Conservation (phyloP, 2,113 vertebrate genomes). For the Barnardius zonarius region DNA sequence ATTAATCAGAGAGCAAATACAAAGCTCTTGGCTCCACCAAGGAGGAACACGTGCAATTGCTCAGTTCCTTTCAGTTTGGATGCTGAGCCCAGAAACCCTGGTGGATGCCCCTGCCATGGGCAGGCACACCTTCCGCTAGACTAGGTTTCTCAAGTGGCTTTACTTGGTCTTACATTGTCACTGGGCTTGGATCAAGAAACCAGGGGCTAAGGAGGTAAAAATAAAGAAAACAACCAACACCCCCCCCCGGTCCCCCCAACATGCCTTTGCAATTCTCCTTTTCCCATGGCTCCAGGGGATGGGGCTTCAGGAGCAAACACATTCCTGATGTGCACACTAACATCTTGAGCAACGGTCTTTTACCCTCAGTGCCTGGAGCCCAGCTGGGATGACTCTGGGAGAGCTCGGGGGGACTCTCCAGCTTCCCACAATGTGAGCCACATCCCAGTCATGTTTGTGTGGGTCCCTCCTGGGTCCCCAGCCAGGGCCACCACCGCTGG, state of each 20-base stretch:
- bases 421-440: neutral
- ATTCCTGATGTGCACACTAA: neutral
- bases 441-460: accelerated
- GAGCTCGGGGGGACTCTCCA: accelerated
- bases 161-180: neutral
- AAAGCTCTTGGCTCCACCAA: neutral
- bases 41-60: neutral
- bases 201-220: neutral
- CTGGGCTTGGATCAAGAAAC: neutral
- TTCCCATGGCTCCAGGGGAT: neutral
- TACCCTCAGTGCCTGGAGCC: neutral
- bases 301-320: neutral
- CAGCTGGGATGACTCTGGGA: neutral
- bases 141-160: neutral
- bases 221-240: neutral
- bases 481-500: neutral
- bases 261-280: neutral
- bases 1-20: neutral
- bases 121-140: neutral
- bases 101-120: too few species aligned
- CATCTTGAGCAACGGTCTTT: accelerated
- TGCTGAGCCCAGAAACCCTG: neutral
- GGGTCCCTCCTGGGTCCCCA: neutral
- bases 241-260: too few species aligned
- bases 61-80: neutral